Conservation (phyloP, 2,888 invertebrate genomes). For the Teleiodes luculella region DNA sequence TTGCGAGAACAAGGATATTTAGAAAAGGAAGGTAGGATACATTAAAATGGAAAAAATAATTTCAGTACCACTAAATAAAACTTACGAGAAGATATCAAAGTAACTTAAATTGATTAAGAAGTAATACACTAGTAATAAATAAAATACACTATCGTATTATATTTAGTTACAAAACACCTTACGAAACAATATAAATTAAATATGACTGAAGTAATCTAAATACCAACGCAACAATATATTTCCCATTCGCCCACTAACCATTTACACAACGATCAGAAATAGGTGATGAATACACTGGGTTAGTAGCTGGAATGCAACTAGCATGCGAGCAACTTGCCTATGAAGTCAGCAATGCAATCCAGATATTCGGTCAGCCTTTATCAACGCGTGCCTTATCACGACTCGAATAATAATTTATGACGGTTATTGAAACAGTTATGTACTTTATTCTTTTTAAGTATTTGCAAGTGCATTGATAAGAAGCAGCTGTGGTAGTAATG, state of each 20-base stretch:
- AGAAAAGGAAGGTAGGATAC: too few relatives aligned
- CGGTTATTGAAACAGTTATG: not conserved
- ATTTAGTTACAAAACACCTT: too few relatives aligned
- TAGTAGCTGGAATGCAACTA: not conserved
- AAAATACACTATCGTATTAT: too few relatives aligned
- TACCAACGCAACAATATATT: not conserved
- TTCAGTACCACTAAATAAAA: too few relatives aligned
- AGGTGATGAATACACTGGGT: not conserved
- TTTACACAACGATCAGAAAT: not conserved
- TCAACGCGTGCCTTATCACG: not conserved
- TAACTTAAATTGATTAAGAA: too few relatives aligned
- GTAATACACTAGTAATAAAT: too few relatives aligned
- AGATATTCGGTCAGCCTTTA: not conserved
- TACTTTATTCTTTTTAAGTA: too few relatives aligned
- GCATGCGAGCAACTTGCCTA: not conserved
- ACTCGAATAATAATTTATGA: not conserved
- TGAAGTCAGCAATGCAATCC: not conserved
- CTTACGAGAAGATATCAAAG: too few relatives aligned
- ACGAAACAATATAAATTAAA: not conserved
- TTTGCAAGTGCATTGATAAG: too few relatives aligned
- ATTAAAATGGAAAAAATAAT: too few relatives aligned
- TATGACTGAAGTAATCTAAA: not conserved
- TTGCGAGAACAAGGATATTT: too few relatives aligned
- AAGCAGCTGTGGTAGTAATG: too few relatives aligned
- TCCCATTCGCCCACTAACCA: not conserved